Base-by-base conservation (phyloP, 2,113 vertebrate species). In the Microtus oregoni region DNA sequence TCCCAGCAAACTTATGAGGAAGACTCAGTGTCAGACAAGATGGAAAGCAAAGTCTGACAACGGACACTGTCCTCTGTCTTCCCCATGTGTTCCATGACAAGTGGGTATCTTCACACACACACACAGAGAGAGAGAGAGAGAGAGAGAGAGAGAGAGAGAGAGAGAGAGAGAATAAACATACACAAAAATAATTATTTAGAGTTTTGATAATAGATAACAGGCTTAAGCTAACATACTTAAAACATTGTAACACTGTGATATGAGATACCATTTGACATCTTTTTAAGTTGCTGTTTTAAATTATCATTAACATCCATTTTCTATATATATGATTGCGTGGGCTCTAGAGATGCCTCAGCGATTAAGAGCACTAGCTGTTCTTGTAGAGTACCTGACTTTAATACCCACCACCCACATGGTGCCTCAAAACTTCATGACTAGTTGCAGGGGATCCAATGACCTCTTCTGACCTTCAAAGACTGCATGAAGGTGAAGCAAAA, bases 231-330 rank as follows among this genome's bases (percentile, higher is more conserved):
- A 28, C 30, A 58, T 28, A 22, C 47, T 70, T 81, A 91, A 94
- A 91, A 91, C 19, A 28, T 81, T 96, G 72, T 75, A 26, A 92
- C 44, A 92, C 86, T 95, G 24, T 88, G 26, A 87, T 89, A 87
- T 88, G 65, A 28, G 83, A 52, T 70, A 77, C 85, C 35, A 47
- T 94, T 73, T 94, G 50, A 76, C 32, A 90, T 50, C 55, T 94
- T 91, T 72, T 68, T 2, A 9, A 61, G 20, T 96, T 47, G 19
- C 14, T 90, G 47, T 79, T 55, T 44, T 92, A 91, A 55, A 86
- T 65, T 85, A 65, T 44, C 7, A 3, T 26, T 85, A 85, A 90
- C 89, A 28, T 89, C 35, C 89, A 67, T 67, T 91, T 95, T 93
- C 55, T 63, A 14, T 20, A 87, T 90, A 7, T 86, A 87, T n/a